phyloP scores from a whole-genome alignment of 2,797 vertebrate species.

The Anableps anableps region DNA sequence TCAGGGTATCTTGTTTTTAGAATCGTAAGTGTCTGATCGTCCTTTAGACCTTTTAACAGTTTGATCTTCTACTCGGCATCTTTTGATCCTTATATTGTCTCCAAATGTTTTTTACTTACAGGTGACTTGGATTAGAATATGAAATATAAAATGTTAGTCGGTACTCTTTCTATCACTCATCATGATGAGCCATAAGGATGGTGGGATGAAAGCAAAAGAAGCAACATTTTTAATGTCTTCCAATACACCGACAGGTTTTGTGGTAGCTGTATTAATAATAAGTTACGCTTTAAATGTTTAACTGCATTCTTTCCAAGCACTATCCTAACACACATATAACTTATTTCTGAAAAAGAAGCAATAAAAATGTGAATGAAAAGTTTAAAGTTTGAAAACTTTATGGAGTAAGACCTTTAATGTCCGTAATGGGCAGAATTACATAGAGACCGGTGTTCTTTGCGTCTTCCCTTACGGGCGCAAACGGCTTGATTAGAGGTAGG shows the following conservation, averaged over 20 bases:
- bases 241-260: neutral
- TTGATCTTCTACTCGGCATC: neutral
- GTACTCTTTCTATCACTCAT: neutral
- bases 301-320: neutral
- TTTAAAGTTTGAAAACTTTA: neutral
- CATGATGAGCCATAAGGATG: neutral
- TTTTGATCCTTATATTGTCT: neutral
- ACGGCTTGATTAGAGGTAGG: conserved; percentile 66
- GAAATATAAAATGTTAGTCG: neutral
- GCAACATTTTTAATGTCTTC: neutral
- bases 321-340: neutral
- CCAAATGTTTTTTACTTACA: neutral
- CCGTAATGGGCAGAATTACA: too few relatives aligned
- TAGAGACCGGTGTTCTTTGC: conserved; percentile 19
- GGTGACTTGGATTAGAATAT: neutral
- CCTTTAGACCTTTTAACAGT: neutral
- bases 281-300: neutral
- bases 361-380: neutral
- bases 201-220: neutral
- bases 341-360: neutral
- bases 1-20: too few relatives aligned
- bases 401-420: neutral
- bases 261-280: neutral
- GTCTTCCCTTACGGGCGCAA: conserved; percentile 31
- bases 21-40: neutral